These are phyloP conservation scores for Gonocerus acuteangulatus DNA, from an alignment of 2,888 invertebrate genomes.

Conservation along the genomic window DNA sequence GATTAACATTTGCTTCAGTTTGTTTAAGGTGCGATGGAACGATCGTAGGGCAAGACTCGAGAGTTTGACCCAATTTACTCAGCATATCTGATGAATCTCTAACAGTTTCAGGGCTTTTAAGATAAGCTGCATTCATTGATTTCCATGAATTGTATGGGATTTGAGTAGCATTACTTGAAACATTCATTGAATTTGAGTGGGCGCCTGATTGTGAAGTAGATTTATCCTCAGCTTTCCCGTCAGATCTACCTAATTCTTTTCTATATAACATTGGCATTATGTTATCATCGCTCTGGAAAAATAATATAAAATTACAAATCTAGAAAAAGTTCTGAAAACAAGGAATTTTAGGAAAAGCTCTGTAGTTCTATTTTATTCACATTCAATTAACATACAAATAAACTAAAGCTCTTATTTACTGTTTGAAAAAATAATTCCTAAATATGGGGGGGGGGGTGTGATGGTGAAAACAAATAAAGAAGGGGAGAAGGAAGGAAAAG, in stretches of 20 bases:
- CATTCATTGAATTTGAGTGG: neutral
- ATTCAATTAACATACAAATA: no score
- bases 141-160: constrained; percentile 23
- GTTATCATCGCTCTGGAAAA: constrained; percentile 18
- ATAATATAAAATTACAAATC: neutral
- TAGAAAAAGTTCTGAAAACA: no score
- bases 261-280: constrained; percentile 12
- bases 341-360: no score
- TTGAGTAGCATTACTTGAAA: constrained; percentile 1
- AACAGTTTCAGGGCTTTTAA: neutral
- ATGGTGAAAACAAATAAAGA: no score
- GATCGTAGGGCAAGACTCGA: neutral
- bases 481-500: no score
- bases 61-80: constrained; percentile 1
- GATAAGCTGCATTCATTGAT: neutral
- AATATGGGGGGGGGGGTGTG: no score
- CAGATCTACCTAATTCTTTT: constrained; percentile 6
- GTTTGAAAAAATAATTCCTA: no score
- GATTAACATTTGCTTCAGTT: neutral
- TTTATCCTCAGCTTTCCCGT: neutral
- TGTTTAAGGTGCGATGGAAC: no score
- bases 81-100: constrained; percentile 1
- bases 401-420: no score
- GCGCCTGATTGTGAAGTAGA: neutral
- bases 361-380: no score